Evolutionary conservation across 92 coral and sea anemone genomes (phyloP), one percentile per base, ranked within the genome.

Genomic region (Epizoanthus stellaris): DNA sequence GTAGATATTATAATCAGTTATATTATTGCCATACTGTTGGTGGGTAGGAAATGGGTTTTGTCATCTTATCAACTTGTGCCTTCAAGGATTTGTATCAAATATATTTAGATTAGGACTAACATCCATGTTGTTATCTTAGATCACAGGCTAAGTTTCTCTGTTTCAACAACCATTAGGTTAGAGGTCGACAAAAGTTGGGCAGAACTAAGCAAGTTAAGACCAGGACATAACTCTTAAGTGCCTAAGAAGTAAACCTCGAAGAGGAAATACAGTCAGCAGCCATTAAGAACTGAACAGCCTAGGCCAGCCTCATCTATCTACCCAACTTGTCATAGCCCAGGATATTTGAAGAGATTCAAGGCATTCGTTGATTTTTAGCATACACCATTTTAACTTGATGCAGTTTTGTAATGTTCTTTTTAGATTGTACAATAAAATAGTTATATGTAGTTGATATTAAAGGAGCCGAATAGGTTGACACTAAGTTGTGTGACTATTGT

Each of bases 161-260:
- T 79, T 62, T 79, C 21, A 79, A 43, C 83, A 79, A 42, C 83
- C 83, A 79, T 64, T 79, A 79, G 83, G 83, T 79, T 63, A 79
- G 45, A 64, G 49, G 83, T 79, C 83, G n/a, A 42, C 83, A 79
- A 79, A 40, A 56, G 60, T 62, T 77, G 82, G 82, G 82, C 82
- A 60, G 83, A 79, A 62, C 83, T 79, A 79, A 79, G 83, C 83
- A 79, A 79, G 83, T 79, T 79, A 79, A 79, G 72, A 63, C 83
- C 61, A 79, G 83, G 83, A 70, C 83, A 79, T 79, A 79, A 67
- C 7, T 15, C 56, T 79, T 62, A 79, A 79, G 83, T 79, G 83
- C 71, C 83, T 79, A 79, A 79, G 83, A 79, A 61, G 83, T 79
- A 62, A 63, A 73, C 73, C 40, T 62, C 83, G 42, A 25, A 63